Base-by-base conservation (phyloP, 2,888 invertebrate genomes). In the Nipponacmea schrenckii region DNA sequence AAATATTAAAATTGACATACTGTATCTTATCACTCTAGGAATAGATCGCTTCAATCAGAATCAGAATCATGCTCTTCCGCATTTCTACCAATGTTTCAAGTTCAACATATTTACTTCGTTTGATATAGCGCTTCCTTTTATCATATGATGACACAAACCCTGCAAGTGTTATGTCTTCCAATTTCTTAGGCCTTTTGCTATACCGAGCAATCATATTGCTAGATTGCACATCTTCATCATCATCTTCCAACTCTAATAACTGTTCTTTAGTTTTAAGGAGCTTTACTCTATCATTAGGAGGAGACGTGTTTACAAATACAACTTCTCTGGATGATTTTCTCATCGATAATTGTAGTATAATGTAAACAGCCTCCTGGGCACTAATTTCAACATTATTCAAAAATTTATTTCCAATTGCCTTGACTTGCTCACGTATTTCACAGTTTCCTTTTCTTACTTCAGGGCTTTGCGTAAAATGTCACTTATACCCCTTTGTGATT, bases 231-330 rank as follows among this genome's bases (percentile, higher is more conserved):
- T 78, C 72, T 69, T 71, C 64, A 46, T 69, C 70, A 27, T 78
- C 74, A 69, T 77, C 77, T 44, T 75, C 65, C 62, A 82, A 68
- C 8, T 67, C 62, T 14, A 79, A 70, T 1, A 84, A 67, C 77
- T 50, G 72, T 24, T 73, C 64, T 27, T 68, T 62, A 24, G 76
- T 69, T 76, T 86, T 87, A 4, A 85, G 44, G 14, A 86, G 77
- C 7, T 80, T 77, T 7, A 80, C 82, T 26, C 80, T 78, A 12
- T 77, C 77, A 14, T 80, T 82, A 27, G 80, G 79, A 12, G 77
- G 77, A 64, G 56, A 70, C 1, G 82, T 83, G 20, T 81, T 80
- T 15, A 81, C 67, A 74, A 80, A 82, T 2, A 80, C 45, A 5
- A 68, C 50, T n/a, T 74, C 64, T 63, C 79, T 66, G 12, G 77